A percentile compares a stretch with the other conserved stretches of the same genome.
These are phyloP conservation scores for Siphlonurus alternatus DNA, from an alignment of 2,888 invertebrate species.

Conservation along the genomic window DNA sequence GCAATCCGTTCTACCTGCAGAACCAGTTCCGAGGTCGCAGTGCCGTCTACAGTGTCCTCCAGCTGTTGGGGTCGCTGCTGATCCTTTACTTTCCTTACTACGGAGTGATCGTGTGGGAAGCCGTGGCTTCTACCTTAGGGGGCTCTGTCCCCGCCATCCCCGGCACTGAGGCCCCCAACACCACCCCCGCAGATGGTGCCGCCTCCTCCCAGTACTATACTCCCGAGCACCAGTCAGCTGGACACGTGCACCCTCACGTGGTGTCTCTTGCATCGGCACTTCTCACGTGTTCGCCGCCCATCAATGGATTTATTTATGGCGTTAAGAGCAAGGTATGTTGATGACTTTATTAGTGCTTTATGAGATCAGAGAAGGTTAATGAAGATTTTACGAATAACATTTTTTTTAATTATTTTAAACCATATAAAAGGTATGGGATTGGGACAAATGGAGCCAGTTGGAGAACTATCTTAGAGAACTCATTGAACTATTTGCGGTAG, in stretches of 20 bases:
- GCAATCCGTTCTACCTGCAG: slow-evolving; percentile 58
- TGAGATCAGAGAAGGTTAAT: too few relatives aligned
- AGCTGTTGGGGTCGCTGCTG: slow-evolving; percentile 52
- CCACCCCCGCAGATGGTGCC: slow-evolving; percentile 20
- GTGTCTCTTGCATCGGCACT: slow-evolving; percentile 45
- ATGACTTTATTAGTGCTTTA: background rate
- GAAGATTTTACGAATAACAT: too few relatives aligned
- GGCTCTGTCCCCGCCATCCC: slow-evolving; percentile 12
- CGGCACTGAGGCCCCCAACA: slow-evolving; percentile 20
- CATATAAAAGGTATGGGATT: too few relatives aligned
- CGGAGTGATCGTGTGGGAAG: slow-evolving; percentile 49
- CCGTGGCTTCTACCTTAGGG: slow-evolving; percentile 19
- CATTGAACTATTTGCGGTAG: too few relatives aligned
- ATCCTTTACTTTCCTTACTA: slow-evolving; percentile 61
- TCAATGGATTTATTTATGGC: slow-evolving; percentile 64
- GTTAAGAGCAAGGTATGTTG: slow-evolving; percentile 40
- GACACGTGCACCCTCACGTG: slow-evolving; percentile 29
- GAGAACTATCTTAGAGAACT: too few relatives aligned
- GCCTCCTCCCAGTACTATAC: background rate
- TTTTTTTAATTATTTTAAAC: too few relatives aligned
- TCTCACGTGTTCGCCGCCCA: slow-evolving; percentile 49
- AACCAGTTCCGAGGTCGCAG: slow-evolving; percentile 40
- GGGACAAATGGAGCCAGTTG: too few relatives aligned
- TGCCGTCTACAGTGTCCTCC: slow-evolving; percentile 49
- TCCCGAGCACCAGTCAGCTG: background rate